A percentile compares a stretch with the other conserved stretches of the same genome.
These are phyloP conservation scores for Penaeus japonicus DNA, from an alignment of 1,140 invertebrate genomes.

Conservation along the genomic window DNA sequence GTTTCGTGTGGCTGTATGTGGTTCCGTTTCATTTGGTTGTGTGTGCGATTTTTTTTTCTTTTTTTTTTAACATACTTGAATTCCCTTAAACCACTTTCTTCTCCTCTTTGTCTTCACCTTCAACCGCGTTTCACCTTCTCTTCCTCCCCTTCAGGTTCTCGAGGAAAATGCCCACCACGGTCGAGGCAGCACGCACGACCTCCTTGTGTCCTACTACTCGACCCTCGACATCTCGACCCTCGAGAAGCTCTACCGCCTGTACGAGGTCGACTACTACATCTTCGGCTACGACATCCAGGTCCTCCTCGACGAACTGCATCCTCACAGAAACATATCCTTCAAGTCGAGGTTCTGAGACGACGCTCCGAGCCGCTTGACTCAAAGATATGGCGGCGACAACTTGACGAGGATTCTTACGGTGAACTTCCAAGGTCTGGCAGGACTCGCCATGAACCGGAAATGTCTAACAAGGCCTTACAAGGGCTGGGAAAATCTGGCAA, in stretches of 20 bases:
- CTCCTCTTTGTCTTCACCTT: background rate
- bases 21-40: too few relatives aligned
- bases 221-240: background rate
- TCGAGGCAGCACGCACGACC: background rate
- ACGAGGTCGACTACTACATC: background rate
- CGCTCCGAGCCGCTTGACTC: too few relatives aligned
- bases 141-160: background rate
- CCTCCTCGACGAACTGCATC: background rate
- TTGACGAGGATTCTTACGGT: too few relatives aligned
- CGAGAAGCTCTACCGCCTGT: background rate
- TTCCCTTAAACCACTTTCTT: background rate
- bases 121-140: background rate
- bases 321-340: background rate
- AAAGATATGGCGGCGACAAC: too few relatives aligned
- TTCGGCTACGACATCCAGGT: background rate
- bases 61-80: too few relatives aligned
- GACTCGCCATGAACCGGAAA: too few relatives aligned
- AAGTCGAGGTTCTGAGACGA: background rate
- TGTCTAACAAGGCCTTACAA: too few relatives aligned
- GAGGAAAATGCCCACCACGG: constrained; percentile 7
- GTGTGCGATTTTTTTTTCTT: too few relatives aligned
- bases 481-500: too few relatives aligned
- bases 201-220: background rate
- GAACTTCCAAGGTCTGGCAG: too few relatives aligned
- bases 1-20: too few relatives aligned